Percentiles rank a stretch among this genome's conserved stretches.
These are phyloP conservation scores for Pteromalus puparum DNA, from an alignment of 1,140 invertebrate species.

Conservation along the genomic window DNA sequence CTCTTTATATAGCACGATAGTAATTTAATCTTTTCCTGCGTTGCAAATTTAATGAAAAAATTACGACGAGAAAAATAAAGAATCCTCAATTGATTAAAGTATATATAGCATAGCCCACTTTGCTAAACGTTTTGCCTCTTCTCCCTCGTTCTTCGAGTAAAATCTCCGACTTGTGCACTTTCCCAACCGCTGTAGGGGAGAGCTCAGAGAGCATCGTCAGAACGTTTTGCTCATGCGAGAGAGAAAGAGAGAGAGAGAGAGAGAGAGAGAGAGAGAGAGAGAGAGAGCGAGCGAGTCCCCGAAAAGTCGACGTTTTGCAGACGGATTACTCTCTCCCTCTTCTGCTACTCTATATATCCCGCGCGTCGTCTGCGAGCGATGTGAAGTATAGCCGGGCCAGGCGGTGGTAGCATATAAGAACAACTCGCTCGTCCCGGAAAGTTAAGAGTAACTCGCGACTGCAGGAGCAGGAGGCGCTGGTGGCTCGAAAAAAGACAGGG, in stretches of 20 bases:
- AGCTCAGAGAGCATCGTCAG: constrained; percentile 8
- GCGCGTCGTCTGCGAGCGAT: background rate
- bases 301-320: constrained; percentile 4
- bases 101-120: no score
- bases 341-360: background rate
- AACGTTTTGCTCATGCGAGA: constrained; percentile 39
- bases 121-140: background rate
- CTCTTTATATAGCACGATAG: background rate
- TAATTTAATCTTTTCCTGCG: background rate
- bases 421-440: constrained; percentile 50
- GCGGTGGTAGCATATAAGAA: constrained; percentile 26
- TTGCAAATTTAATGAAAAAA: background rate
- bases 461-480: constrained; percentile 27
- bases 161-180: background rate
- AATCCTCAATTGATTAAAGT: no score
- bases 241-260: background rate
- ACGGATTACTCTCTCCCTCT: background rate
- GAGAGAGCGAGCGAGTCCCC: no score
- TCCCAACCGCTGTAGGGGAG: background rate
- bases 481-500: constrained; percentile 44
- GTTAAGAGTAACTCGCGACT: constrained; percentile 63
- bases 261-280: no score
- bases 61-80: no score
- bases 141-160: background rate
- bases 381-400: constrained; percentile 27